Evolutionary conservation across 2,113 vertebrate species (phyloP).

Genomic region (Antennarius striatus): DNA sequence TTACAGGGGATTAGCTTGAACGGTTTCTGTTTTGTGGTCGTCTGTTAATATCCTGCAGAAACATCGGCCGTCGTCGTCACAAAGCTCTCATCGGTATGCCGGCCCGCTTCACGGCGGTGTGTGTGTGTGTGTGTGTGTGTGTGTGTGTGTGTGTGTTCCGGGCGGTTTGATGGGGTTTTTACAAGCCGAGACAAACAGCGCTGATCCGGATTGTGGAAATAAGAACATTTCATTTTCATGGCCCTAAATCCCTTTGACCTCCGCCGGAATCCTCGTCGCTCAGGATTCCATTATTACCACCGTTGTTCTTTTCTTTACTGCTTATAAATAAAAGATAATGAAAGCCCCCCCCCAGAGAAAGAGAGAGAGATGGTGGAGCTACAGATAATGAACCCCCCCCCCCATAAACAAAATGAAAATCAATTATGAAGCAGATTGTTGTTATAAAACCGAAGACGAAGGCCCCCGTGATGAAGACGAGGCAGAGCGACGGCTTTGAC

Average conservation of each 20-base stretch:
- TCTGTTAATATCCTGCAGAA: no score
- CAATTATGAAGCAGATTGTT: constrained; percentile 12
- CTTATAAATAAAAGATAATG: constrained; percentile 73
- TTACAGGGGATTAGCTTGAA: no score
- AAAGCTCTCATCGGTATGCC: no score
- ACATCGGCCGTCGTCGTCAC: no score
- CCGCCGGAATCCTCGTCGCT: constrained; percentile 35
- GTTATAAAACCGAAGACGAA: background rate
- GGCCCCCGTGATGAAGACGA: no score
- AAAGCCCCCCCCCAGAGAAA: constrained; percentile 46
- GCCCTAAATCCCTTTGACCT: constrained; percentile 61
- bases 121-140: no score
- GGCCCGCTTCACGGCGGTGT: no score
- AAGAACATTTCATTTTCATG: constrained; percentile 65
- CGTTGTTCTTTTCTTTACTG: constrained; percentile 37
- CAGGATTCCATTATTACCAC: constrained; percentile 36
- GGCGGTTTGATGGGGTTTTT: constrained; percentile 7
- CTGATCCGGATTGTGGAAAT: constrained; percentile 53
- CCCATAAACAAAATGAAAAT: constrained; percentile 24
- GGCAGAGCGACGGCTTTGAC: no score
- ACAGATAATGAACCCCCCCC: background rate
- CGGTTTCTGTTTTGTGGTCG: no score
- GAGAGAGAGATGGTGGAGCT: background rate
- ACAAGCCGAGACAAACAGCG: constrained; percentile 29
- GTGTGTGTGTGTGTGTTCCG: no score